Conservation (phyloP, 2,888 invertebrate species). For the Erannis defoliaria region DNA sequence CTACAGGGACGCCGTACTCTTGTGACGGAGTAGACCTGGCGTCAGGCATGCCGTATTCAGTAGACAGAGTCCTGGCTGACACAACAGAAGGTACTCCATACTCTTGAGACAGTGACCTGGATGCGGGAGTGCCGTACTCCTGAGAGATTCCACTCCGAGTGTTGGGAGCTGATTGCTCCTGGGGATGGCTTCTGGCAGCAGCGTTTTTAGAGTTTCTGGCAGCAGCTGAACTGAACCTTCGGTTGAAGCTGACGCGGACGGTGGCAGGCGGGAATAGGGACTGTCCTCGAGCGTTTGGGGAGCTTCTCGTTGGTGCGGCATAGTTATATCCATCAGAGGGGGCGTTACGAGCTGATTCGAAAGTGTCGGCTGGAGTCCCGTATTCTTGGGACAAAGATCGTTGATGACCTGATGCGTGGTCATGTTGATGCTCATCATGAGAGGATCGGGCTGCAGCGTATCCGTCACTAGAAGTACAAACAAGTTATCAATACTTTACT, state of each 20-base stretch:
- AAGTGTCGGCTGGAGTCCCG: conserved; percentile 10
- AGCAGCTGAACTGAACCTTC: conserved; percentile 25
- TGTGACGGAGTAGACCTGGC: conserved; percentile 48
- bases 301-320: conserved; percentile 10
- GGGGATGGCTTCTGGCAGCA: conserved; percentile 14
- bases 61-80: conserved; percentile 34
- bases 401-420: conserved; percentile 27
- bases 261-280: conserved; percentile 22
- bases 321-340: conserved; percentile 28
- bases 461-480: conserved; percentile 33
- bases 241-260: conserved; percentile 33
- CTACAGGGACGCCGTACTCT: conserved; percentile 60
- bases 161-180: conserved; percentile 10
- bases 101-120: conserved; percentile 39
- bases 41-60: conserved; percentile 33
- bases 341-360: conserved; percentile 9
- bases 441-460: conserved; percentile 36
- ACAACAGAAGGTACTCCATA: conserved; percentile 38
- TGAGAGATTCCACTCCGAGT: conserved; percentile 27
- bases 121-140: conserved; percentile 17
- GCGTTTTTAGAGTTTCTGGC: conserved; percentile 14
- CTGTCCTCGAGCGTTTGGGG: conserved; percentile 5
- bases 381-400: conserved; percentile 35
- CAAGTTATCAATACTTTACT: not conserved
- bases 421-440: conserved; percentile 24